Evolutionary conservation across 2,797 vertebrate species (phyloP).

Genomic region (Chaenodraco wilsoni): DNA sequence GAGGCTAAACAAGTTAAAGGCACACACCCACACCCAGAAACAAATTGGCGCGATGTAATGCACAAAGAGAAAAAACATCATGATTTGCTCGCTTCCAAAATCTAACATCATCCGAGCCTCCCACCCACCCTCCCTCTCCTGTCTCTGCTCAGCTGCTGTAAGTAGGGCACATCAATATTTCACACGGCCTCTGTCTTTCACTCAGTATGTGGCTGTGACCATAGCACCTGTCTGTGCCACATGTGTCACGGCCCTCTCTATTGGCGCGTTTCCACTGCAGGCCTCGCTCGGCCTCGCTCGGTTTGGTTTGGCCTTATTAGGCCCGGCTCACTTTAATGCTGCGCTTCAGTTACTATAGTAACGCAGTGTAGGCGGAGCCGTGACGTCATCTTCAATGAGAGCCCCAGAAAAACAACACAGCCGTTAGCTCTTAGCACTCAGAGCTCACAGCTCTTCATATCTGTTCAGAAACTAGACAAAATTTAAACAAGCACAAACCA

Average conservation of each 20-base stretch:
- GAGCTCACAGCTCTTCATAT: no score
- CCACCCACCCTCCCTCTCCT: conserved; percentile 53
- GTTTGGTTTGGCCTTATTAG: no score
- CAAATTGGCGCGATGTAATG: conserved; percentile 69
- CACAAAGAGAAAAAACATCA: conserved; percentile 52
- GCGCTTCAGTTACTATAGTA: no score
- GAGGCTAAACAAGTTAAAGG: conserved; percentile 42
- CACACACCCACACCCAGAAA: conserved; percentile 45
- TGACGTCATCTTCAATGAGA: no score
- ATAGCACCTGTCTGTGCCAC: conserved; percentile 66
- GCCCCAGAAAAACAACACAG: no score
- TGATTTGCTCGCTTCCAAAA: conserved; percentile 58
- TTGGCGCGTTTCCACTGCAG: neutral
- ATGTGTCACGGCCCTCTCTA: conserved; percentile 35
- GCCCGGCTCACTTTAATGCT: no score
- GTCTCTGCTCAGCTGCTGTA: conserved; percentile 74
- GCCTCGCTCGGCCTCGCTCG: no score
- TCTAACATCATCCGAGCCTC: conserved; percentile 70
- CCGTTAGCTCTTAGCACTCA: no score
- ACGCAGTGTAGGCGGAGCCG: no score
- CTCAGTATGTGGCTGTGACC: conserved; percentile 59
- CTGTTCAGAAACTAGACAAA: no score
- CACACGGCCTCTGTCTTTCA: conserved; percentile 73
- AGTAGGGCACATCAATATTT: conserved; percentile 82
- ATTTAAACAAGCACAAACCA: no score